These are phyloP conservation scores for Chrysoperla carnea DNA, from an alignment of 1,140 invertebrate species.

Conservation along the genomic window DNA sequence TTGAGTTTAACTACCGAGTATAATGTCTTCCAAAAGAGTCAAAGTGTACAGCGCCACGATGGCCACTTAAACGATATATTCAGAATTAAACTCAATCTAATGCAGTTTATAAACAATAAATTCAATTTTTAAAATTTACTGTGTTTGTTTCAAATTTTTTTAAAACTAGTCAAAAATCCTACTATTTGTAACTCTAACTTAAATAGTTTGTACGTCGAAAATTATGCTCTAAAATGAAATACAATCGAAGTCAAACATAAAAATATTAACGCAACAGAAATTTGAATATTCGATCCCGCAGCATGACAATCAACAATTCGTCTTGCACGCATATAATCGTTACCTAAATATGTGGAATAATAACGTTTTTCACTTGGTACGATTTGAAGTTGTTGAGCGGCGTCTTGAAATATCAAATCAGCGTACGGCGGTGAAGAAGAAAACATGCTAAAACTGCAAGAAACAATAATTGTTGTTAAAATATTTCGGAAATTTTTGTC, in stretches of 20 bases:
- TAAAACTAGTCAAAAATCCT: too few species aligned
- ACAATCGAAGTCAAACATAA: not conserved
- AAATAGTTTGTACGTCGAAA: too few species aligned
- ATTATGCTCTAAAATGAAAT: not conserved
- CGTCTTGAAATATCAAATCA: slow-evolving; percentile 86
- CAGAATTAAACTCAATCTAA: too few species aligned
- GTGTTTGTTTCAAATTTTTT: too few species aligned
- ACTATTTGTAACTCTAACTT: too few species aligned
- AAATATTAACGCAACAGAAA: slow-evolving; percentile 1
- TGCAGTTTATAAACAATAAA: too few species aligned
- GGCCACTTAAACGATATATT: too few species aligned
- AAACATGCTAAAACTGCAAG: slow-evolving; percentile 73
- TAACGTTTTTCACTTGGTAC: slow-evolving; percentile 42
- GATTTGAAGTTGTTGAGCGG: slow-evolving; percentile 63
- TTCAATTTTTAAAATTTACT: too few species aligned
- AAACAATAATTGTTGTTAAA: not conserved
- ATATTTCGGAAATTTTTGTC: not conserved
- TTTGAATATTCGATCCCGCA: slow-evolving; percentile 16
- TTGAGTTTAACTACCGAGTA: too few species aligned
- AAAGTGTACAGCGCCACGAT: too few species aligned
- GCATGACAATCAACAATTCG: slow-evolving; percentile 61
- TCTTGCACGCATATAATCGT: slow-evolving; percentile 57
- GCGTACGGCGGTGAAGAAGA: slow-evolving; percentile 58
- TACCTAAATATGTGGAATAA: slow-evolving; percentile 49
- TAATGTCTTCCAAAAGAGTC: too few species aligned